Evolutionary conservation across 1,140 invertebrate species (phyloP), one percentile per base, ranked within the genome.

Genomic region (Drosophila guanche): DNA sequence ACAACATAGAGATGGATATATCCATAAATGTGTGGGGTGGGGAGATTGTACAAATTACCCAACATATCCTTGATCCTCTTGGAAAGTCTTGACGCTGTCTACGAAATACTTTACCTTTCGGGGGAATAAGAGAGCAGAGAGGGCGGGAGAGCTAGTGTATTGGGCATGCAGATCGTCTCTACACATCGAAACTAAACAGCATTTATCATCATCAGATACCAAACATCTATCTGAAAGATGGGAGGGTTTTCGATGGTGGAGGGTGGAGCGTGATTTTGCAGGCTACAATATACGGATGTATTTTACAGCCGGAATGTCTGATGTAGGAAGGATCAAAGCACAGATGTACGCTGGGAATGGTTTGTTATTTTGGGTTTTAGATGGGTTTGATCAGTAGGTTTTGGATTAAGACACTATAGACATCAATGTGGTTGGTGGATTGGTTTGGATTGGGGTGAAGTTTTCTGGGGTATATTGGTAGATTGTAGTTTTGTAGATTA

Each of bases 141-240:
- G 16, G 1, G 16, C 0, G 16, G 16, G 16, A 20, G 33, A 37
- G 10, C 33, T 37, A 37, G 33, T 37, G 29, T 14, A 8, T 23
- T 22, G 51, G 41, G 47, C 84, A 89, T 79, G 84, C 84, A 65
- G 48, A 48, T 74, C 14, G 48, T 67, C 40, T 73, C 61, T 76
- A 78, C 76, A 89, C 84, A 89, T 80, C 76, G 51, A 89, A 78
- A 85, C 85, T 85, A 89, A 73, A 79, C 86, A 89, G 79, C 86
- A 89, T 85, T 76, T 73, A 61, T 89, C 86, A 61, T 89, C 86
- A 89, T 85, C 85, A 76, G 70, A 69, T 79, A 85, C 75, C 72
- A 88, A 85, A 70, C 43, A 23, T 43, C 25, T 56, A 43, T 41
- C 42, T 63, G 56, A 41, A 29, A 23, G 43, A 43, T 29, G 52